Base-by-base conservation (phyloP, 2,888 invertebrate species). In the Yponomeuta evonymella region DNA sequence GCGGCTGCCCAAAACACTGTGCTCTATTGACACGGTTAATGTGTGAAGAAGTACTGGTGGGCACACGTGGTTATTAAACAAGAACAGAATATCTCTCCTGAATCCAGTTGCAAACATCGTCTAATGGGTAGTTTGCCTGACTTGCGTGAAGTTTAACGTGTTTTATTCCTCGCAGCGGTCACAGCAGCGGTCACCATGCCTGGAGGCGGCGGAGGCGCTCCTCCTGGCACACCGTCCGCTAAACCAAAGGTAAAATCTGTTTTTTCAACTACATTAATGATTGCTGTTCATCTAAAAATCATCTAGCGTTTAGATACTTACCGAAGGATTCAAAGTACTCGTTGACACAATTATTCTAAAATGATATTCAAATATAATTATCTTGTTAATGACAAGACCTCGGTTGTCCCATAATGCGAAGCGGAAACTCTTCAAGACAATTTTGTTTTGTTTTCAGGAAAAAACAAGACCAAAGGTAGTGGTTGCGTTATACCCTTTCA, bases 401-500 rank as follows among this genome's bases (percentile, higher is more conserved):
- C 43, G 43, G 9, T 51, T 58, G 51, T 58, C 12, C 51, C 51
- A 58, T 58, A 58, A 15, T 58, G 15, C 15, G 51, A 58, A 58
- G 15, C 51, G 15, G 51, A 58, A 58, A 15, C 15, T 3, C 51
- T 58, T 12, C 51, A 15, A 58, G 51, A 58, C 15, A 58, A 58
- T 58, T 58, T 12, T 73, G 71, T 72, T 73, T 74, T 74, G 67
- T 75, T 93, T 92, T 73, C 92, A 95, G 94, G 95, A 95, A 80
- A 96, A 95, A 86, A 92, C 93, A 78, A 94, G 96, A 87, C 93
- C 94, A 74, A 97, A 96, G 92, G 94, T 96, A 72, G 98, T 98
- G 71, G 97, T 98, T 76, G 97, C 97, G 69, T 92, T 98, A 65
- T 98, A 97, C 89, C 96, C 97, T 75, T 98, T 97, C 84, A 96